Evolutionary conservation across 2,113 vertebrate species (phyloP), one percentile per base, ranked within the genome.

Genomic region (Pitta sordida): DNA sequence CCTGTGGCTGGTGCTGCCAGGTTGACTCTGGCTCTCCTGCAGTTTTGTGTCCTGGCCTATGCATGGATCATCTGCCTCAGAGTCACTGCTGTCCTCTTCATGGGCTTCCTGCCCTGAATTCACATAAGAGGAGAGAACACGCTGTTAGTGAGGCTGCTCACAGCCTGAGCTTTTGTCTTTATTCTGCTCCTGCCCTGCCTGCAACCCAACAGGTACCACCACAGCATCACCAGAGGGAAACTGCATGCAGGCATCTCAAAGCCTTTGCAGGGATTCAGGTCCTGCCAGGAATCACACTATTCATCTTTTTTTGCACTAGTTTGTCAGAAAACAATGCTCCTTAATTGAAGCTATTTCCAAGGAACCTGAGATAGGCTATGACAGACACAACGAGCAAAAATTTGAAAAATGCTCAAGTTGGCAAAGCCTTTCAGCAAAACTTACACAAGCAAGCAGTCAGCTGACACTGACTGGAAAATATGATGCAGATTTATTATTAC

Each of bases 71-170:
- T 99, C 99, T 9, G 96, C 98, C 9, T 99, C 99, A 0, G 99
- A 99, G 85, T 99, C 99, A 8, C 99, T 99, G 98, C 99, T 99
- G 94, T 99, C 99, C 22, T 99, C 99, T 0, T 99, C 99, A 1
- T 98, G 98, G 71, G 97, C 98, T 96, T 98, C 99, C 95, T 98
- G 76, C 95, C 98, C 95, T 99, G 98, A 86, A 97, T 49, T 29
- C 27, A 88, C 21, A 58, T 51, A 94, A 68, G 1, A 63, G 53
- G 69, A 46, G 34, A 83, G 68, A 78, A 79, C 41, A 75, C 0
- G 2, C 43, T 22, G 39, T 60, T 17, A 94, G 64, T 10, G 67
- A 71, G 46, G 51, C 56, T 80, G 51, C 12, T 12, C 24, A 32
- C 1, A 16, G 60, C n/a, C 70, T 15, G 24, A 51, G 20, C 6